Evolutionary conservation across 2,888 invertebrate genomes (phyloP).

Genomic region (Falcaria lacertinaria): DNA sequence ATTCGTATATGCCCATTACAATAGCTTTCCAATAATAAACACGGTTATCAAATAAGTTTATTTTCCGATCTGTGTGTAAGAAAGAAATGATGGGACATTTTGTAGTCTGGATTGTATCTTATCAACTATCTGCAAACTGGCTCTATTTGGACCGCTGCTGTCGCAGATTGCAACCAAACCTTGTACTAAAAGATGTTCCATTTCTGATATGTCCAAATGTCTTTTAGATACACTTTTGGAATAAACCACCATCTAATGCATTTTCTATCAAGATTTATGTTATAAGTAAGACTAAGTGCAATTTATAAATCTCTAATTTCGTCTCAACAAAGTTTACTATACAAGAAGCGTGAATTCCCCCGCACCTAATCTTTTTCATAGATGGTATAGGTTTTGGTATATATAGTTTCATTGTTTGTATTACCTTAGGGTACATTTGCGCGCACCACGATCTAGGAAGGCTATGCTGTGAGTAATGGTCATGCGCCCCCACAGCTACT

Average conservation of each 20-base stretch:
- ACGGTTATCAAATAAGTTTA: background rate
- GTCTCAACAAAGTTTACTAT: background rate
- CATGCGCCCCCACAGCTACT: conserved; percentile 32
- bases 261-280: background rate
- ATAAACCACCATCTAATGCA: background rate
- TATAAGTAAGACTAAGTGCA: background rate
- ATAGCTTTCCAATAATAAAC: background rate
- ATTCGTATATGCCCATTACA: background rate
- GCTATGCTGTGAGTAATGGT: conserved; percentile 27
- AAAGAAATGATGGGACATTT: background rate
- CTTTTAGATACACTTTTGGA: background rate
- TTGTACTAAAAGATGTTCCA: background rate
- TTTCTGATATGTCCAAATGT: background rate
- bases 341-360: background rate
- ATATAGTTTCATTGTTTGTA: background rate
- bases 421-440: background rate
- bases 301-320: too few species aligned
- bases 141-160: background rate
- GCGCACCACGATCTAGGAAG: conserved; percentile 10
- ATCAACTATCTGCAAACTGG: background rate
- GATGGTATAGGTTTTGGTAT: background rate
- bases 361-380: background rate
- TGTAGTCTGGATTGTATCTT: background rate
- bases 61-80: background rate
- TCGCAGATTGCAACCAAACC: background rate